phyloP scores from a whole-genome alignment of 2,888 invertebrate genomes.

The Iselma pallidipennis region DNA sequence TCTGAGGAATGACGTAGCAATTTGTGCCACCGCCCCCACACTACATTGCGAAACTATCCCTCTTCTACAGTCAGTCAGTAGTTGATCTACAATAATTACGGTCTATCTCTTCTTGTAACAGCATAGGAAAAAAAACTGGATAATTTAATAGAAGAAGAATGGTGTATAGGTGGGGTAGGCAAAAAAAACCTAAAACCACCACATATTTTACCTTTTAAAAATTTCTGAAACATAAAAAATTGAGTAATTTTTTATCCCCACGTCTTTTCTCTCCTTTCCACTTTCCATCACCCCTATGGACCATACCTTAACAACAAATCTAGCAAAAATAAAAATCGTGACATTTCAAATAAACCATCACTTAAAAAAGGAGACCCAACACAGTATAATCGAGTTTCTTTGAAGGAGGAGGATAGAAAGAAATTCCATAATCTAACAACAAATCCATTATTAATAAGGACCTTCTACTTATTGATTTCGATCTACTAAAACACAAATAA shows the following conservation, averaged over 20 bases:
- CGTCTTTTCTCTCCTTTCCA: background rate
- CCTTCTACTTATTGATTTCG: slow-evolving; percentile 11
- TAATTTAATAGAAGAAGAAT: background rate
- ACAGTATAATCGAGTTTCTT: background rate
- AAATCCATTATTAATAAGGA: slow-evolving; percentile 16
- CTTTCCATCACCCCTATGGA: background rate
- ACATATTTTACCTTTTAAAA: background rate
- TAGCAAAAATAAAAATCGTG: background rate
- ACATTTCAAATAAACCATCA: background rate
- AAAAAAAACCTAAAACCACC: background rate
- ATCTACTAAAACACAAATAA: background rate
- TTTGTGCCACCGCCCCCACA: background rate
- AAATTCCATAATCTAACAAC: background rate
- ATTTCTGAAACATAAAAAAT: background rate
- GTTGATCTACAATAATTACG: too few relatives aligned
- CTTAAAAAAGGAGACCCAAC: too few relatives aligned
- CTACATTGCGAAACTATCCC: too few relatives aligned
- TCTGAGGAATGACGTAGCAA: background rate
- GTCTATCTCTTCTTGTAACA: too few relatives aligned
- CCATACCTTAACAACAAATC: background rate
- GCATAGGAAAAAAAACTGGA: background rate
- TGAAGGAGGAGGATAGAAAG: too few relatives aligned
- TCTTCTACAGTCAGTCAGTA: too few relatives aligned
- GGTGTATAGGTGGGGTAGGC: background rate
- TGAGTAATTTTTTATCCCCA: background rate